These are phyloP conservation scores for Probaryconus sp. DNA, from an alignment of 1,140 invertebrate genomes.

Conservation along the genomic window DNA sequence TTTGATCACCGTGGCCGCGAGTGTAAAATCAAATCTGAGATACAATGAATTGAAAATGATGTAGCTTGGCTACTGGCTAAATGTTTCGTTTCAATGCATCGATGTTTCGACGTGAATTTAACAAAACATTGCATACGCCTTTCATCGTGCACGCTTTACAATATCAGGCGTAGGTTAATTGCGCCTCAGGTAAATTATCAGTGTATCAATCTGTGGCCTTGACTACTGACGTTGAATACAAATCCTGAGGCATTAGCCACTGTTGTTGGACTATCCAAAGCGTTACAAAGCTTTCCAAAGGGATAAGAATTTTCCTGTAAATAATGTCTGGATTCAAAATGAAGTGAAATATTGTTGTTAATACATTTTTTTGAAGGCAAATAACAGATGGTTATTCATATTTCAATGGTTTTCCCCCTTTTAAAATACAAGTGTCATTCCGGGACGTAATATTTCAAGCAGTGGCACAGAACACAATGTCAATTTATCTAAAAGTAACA, in stretches of 20 bases:
- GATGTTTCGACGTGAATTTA: conserved; percentile 31
- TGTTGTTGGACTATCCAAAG: no score
- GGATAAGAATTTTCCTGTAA: no score
- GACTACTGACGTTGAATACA: conserved; percentile 10
- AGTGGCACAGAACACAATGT: no score
- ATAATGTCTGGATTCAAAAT: no score
- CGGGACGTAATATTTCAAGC: no score
- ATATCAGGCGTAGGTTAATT: conserved; percentile 24
- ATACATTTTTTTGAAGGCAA: no score
- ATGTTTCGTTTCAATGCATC: conserved; percentile 30
- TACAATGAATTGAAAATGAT: conserved; percentile 41
- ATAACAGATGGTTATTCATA: no score
- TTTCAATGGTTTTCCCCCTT: no score
- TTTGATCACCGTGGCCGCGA: conserved; percentile 18
- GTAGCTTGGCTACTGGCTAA: conserved; percentile 15
- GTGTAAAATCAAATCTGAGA: conserved; percentile 33
- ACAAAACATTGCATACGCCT: conserved; percentile 4
- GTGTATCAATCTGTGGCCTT: conserved; percentile 2
- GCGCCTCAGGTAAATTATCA: conserved; percentile 26
- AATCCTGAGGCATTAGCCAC: conserved; percentile 23
- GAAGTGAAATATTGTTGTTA: no score
- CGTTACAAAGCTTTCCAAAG: no score
- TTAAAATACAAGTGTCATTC: no score
- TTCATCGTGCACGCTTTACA: conserved; percentile 18
- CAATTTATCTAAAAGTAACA: conserved; percentile 21